A percentile compares a stretch with the other conserved stretches of the same genome.
phyloP scores from a whole-genome alignment of 2,888 invertebrate species.

The Keiferia lycopersicella region DNA sequence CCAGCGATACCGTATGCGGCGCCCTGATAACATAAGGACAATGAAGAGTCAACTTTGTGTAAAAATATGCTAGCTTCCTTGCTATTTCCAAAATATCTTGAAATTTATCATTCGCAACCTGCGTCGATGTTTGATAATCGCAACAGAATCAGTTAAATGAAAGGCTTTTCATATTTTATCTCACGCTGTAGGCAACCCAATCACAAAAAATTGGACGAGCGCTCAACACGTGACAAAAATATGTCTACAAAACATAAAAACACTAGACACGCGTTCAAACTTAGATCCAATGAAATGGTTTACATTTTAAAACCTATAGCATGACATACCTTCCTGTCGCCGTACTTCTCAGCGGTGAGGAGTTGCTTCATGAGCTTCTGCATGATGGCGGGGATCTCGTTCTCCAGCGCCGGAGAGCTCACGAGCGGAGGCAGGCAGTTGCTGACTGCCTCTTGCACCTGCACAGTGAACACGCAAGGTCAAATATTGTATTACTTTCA shows the following conservation, averaged over 20 bases:
- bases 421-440: slow-evolving; percentile 97
- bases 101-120: no score
- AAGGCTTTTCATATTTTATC: no score
- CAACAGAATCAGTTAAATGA: no score
- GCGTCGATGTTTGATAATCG: no score
- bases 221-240: no score
- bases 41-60: neutral
- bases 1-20: slow-evolving; percentile 99
- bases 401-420: slow-evolving; percentile 89
- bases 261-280: no score
- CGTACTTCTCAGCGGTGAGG: slow-evolving; percentile 95
- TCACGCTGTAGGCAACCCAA: no score
- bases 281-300: no score
- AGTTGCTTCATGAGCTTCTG: slow-evolving; percentile 92
- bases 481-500: neutral
- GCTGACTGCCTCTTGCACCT: slow-evolving; percentile 98
- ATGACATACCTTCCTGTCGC: slow-evolving; percentile 83
- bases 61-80: no score
- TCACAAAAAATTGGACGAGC: no score
- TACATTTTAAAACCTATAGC: neutral
- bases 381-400: slow-evolving; percentile 93
- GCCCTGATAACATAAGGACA: slow-evolving; percentile 79
- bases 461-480: slow-evolving; percentile 11
- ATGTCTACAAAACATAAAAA: no score
- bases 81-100: no score